Evolutionary conservation across 2,888 invertebrate genomes (phyloP).

Genomic region (Meandrusa payeni): DNA sequence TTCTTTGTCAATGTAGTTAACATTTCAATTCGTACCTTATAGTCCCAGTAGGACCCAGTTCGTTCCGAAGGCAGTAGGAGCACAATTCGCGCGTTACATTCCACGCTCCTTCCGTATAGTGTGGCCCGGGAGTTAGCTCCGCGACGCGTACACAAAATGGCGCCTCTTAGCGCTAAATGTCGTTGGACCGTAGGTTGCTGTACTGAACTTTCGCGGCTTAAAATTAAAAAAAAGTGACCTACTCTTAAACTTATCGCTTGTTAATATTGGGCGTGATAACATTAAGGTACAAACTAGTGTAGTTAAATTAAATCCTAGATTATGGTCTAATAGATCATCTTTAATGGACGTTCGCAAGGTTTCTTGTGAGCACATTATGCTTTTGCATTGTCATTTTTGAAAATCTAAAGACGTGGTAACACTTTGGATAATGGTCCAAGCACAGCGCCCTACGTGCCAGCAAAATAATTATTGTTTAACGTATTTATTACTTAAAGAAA

Average conservation of each 20-base stretch:
- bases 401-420: neutral
- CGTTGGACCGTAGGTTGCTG: conserved; percentile 10
- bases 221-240: neutral
- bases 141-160: conserved; percentile 29
- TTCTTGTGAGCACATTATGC: no score
- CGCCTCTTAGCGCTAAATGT: conserved; percentile 26
- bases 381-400: no score
- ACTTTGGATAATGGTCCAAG: neutral
- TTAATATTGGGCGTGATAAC: neutral
- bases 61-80: conserved; percentile 29
- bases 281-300: conserved; percentile 23
- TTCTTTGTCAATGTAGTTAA: no score
- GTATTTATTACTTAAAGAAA: conserved; percentile 68
- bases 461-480: conserved; percentile 54
- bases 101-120: conserved; percentile 43
- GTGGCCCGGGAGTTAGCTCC: conserved; percentile 33
- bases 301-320: neutral
- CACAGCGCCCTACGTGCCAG: conserved; percentile 5
- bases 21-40: no score
- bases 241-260: neutral
- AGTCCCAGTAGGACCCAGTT: conserved; percentile 17
- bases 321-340: neutral
- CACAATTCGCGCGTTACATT: conserved; percentile 42
- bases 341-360: no score
- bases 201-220: neutral